phyloP scores from a whole-genome alignment of 1,140 invertebrate species.

The Sitobion miscanthi region DNA sequence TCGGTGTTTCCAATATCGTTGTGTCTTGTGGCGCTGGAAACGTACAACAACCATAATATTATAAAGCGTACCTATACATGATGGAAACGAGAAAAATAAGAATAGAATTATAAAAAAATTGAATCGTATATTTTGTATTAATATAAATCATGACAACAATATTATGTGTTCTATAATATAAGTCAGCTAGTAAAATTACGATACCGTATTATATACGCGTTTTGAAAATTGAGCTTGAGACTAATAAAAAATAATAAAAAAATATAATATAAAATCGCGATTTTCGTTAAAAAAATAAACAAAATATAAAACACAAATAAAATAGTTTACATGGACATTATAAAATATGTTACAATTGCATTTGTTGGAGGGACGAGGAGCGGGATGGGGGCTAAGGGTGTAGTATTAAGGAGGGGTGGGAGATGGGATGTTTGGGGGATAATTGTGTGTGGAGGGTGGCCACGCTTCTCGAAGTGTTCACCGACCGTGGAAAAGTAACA shows the following conservation, averaged over 20 bases:
- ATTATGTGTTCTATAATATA: not conserved
- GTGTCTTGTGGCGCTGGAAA: not conserved
- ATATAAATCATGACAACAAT: constrained; percentile 19
- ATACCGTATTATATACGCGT: not conserved
- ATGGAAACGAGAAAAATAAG: not conserved
- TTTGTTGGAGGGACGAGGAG: not conserved
- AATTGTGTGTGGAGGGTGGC: not conserved
- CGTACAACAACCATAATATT: not conserved
- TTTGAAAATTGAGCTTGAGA: constrained; percentile 29
- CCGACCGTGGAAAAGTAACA: constrained; percentile 37
- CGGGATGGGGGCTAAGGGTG: not conserved
- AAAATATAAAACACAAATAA: constrained; percentile 29
- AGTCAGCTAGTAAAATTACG: not conserved
- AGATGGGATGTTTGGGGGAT: not conserved
- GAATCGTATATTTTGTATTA: constrained; percentile 23
- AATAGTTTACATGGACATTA: constrained; percentile 24
- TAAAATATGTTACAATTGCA: not conserved
- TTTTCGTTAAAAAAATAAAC: constrained; percentile 30
- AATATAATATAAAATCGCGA: constrained; percentile 20
- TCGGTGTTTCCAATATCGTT: not conserved
- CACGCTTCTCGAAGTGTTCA: not conserved
- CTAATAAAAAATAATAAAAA: constrained; percentile 15
- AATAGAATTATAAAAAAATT: constrained; percentile 8
- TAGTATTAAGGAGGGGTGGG: not conserved
- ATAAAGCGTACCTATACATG: not conserved